Percentiles rank a stretch among this genome's conserved stretches.
Conservation (phyloP, 2,888 invertebrate genomes). For the Notocelia uddmanniana region DNA sequence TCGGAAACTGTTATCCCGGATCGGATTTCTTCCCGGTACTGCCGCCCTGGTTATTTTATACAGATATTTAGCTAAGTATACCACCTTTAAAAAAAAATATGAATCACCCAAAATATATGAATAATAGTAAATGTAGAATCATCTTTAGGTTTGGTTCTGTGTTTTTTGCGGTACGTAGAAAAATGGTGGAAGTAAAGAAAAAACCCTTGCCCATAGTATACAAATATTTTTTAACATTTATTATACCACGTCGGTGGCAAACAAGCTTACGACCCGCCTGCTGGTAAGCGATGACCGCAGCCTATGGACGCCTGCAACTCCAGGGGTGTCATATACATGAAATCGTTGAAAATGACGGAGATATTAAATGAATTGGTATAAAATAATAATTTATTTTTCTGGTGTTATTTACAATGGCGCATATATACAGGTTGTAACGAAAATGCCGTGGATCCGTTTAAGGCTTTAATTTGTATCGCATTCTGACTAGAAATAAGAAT, state of each 20-base stretch:
- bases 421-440: too few relatives aligned
- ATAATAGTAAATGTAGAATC: background rate
- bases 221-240: background rate
- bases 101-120: background rate
- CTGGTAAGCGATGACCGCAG: too few relatives aligned
- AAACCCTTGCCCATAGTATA: background rate
- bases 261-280: too few relatives aligned
- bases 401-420: background rate
- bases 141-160: too few relatives aligned
- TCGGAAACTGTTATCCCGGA: slow-evolving; percentile 75
- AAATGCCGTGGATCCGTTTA: too few relatives aligned
- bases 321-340: background rate
- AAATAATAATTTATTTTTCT: background rate
- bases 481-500: too few relatives aligned
- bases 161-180: too few relatives aligned
- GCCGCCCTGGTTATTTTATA: slow-evolving; percentile 53
- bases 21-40: slow-evolving; percentile 68
- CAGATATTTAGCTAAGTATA: slow-evolving; percentile 44
- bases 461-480: too few relatives aligned
- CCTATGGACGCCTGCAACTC: too few relatives aligned
- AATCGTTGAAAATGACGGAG: background rate
- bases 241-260: too few relatives aligned
- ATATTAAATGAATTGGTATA: background rate
- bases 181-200: background rate
- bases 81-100: slow-evolving; percentile 19